Base-by-base conservation (phyloP, 2,797 vertebrate genomes). In the Mormyrus proboscirostris region DNA sequence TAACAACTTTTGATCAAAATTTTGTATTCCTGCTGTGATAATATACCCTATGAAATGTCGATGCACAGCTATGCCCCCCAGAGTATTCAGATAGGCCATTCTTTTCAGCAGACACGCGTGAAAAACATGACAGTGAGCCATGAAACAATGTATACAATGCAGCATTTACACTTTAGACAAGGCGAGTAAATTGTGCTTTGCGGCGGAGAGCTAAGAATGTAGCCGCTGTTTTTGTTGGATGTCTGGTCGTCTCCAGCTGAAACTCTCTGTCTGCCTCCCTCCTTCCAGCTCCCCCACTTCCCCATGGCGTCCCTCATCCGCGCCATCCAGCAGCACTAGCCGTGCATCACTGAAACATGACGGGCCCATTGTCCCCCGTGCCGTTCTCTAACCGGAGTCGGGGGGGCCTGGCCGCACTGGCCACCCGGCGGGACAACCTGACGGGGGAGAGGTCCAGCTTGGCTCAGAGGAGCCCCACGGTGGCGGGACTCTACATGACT, bases 401-500 rank as follows among this genome's bases (percentile, higher is more conserved):
- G n/a, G 90, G 91, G 92, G 88, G 86, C 7, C 87, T 89, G 38
- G 91, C 92, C 10, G 92, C 88, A 2, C 88, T 92, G 59, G 38
- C 76, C 41, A 47, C 65, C 1, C 91, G 88, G 84, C 88, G 90
- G 10, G 90, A 79, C 33, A 96, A 96, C 90, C 10, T 88, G 73
- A 94, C 93, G 10, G 59, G 73, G 0, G 87, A 88, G 10, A 83
- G 90, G 83, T 92, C 93, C 1, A 88, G 90, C 2, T 14, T n/a
- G 5, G 3, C 19, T 9, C 91, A 93, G 84, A 88, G 91, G 0
- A 93, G 93, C 4, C 90, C 95, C 0, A 94, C 95, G 0, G 91
- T 95, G 0, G 97, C 97, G 19, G 92, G 95, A 41, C 90, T 97
- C 90, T 96, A 95, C 88, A 97, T 98, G 97, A 97, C 96, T 0